Evolutionary conservation across 2,113 vertebrate species (phyloP).

Genomic region (Hydrolagus affinis): DNA sequence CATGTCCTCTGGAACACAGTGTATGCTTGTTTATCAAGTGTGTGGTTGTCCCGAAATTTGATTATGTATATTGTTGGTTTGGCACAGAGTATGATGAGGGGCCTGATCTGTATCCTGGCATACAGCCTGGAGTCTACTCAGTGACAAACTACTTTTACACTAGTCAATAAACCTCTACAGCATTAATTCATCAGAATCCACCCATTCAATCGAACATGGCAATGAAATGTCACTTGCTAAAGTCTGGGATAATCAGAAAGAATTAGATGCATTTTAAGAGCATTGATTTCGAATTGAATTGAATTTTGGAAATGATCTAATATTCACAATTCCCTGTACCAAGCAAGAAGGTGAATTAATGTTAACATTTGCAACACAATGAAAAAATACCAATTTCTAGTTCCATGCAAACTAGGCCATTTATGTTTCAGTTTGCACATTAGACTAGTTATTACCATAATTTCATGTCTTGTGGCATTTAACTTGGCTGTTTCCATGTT

Average conservation of each 20-base stretch:
- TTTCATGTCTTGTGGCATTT: neutral
- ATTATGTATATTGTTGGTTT: neutral
- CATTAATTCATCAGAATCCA: neutral
- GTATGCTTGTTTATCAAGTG: neutral
- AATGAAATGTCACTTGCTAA: neutral
- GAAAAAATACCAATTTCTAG: neutral
- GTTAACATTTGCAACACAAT: neutral
- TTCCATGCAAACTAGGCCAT: neutral
- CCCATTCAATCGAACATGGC: neutral
- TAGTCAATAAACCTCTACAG: neutral
- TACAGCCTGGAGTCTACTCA: neutral
- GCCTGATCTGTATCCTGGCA: too few species aligned
- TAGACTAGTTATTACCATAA: slow-evolving; percentile 7
- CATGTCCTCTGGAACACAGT: neutral
- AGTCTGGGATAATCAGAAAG: neutral
- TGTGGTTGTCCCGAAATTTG: neutral
- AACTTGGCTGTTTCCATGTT: neutral
- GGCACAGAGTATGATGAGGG: neutral
- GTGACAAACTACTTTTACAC: neutral
- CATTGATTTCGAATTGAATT: neutral
- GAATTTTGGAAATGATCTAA: neutral
- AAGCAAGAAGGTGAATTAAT: neutral
- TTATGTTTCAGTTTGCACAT: neutral
- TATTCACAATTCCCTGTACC: neutral
- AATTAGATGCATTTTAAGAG: neutral